Conservation (phyloP, 2,797 vertebrate genomes). For the Sebastes iracundus region DNA sequence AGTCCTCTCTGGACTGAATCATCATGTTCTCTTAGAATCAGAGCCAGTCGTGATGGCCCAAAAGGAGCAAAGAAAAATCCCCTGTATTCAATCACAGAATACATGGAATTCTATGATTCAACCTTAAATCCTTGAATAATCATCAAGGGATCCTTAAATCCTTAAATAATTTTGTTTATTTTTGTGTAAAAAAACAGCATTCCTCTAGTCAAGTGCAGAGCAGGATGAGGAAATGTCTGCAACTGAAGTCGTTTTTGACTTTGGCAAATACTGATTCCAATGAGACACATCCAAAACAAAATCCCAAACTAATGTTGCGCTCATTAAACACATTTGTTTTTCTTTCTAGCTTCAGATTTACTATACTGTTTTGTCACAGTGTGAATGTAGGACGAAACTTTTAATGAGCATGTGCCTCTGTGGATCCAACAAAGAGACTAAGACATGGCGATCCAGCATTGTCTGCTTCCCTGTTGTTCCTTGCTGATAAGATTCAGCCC, state of each 20-base stretch:
- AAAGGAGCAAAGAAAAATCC: not conserved
- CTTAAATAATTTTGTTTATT: not conserved
- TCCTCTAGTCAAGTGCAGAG: not conserved
- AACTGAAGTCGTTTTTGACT: not conserved
- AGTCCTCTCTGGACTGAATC: constrained; percentile 8
- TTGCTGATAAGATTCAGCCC: constrained; percentile 73
- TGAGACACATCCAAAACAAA: not conserved
- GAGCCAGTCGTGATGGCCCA: not conserved
- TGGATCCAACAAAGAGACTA: constrained; percentile 50
- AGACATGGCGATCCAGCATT: constrained; percentile 41
- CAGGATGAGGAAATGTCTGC: not conserved
- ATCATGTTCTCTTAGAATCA: not conserved
- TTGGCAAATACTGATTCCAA: not conserved
- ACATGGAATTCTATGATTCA: not conserved
- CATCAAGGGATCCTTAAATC: not conserved
- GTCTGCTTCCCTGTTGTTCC: constrained; percentile 65
- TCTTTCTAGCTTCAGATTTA: not conserved
- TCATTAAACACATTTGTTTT: constrained; percentile 3
- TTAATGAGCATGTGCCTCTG: constrained; percentile 30
- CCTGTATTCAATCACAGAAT: not conserved
- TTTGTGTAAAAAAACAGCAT: not conserved
- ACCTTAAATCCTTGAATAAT: not conserved
- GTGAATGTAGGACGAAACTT: constrained; percentile 41
- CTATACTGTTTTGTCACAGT: not conserved
- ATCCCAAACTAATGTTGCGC: not conserved